Evolutionary conservation across 1,140 invertebrate species (phyloP).

Genomic region (Bombus polaris): DNA sequence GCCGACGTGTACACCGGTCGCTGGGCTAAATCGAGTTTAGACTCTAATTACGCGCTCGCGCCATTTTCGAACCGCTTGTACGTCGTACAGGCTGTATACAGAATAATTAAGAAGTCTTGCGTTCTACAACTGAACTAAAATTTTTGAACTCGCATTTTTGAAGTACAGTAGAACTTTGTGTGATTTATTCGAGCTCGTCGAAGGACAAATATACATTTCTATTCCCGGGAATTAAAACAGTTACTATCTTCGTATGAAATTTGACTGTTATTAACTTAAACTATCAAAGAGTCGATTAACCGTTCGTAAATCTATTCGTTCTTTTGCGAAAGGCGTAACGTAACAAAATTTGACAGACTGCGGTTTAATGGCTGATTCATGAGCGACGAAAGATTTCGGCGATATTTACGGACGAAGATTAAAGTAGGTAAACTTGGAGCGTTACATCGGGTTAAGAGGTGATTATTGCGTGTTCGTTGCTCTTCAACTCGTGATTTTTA

Average conservation of each 20-base stretch:
- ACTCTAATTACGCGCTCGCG: constrained; percentile 70
- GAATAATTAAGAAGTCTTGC: constrained; percentile 50
- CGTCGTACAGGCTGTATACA: constrained; percentile 31
- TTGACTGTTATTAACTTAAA: no score
- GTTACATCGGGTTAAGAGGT: background rate
- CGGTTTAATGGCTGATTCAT: no score
- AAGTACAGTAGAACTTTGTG: no score
- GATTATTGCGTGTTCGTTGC: background rate
- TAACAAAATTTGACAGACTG: background rate
- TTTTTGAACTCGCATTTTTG: no score
- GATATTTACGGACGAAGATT: no score
- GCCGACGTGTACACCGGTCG: constrained; percentile 43
- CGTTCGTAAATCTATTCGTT: no score
- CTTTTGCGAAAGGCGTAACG: background rate
- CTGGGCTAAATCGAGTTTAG: constrained; percentile 72
- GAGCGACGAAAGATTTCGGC: background rate
- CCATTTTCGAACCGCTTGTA: constrained; percentile 23
- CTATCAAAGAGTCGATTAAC: no score
- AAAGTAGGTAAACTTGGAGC: background rate
- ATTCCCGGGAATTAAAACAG: no score
- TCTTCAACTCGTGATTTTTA: background rate
- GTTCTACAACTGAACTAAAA: no score
- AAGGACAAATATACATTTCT: no score
- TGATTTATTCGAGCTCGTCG: no score
- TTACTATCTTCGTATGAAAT: no score